Evolutionary conservation across 1,140 invertebrate species (phyloP).

Genomic region (Apis florea): DNA sequence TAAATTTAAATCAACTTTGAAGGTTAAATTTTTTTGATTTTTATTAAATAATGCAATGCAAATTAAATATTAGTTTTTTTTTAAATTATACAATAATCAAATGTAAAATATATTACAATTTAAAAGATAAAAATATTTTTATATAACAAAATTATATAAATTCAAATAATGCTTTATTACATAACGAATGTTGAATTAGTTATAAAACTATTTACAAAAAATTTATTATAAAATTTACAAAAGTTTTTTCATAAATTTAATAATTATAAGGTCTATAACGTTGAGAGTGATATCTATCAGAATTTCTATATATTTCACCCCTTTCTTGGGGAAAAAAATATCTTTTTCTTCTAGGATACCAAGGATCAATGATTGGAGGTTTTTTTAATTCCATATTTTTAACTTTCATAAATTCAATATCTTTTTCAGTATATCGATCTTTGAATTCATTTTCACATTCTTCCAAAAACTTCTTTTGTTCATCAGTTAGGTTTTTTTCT

Average conservation of each 20-base stretch:
- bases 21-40: too few relatives aligned
- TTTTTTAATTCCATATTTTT: conserved; percentile 68
- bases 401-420: conserved; percentile 78
- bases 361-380: conserved; percentile 81
- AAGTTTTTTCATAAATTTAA: background rate
- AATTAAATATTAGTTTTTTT: background rate
- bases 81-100: background rate
- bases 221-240: background rate
- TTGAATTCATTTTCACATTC: conserved; percentile 81
- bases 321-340: background rate
- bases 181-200: background rate
- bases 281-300: background rate
- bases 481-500: conserved; percentile 46
- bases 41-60: background rate
- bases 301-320: background rate
- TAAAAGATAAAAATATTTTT: background rate
- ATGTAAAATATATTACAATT: background rate
- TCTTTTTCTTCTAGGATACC: conserved; percentile 70
- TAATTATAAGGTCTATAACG: background rate
- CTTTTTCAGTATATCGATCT: conserved; percentile 80
- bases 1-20: too few relatives aligned
- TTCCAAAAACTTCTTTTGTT: conserved; percentile 76
- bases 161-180: background rate
- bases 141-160: too few relatives aligned
- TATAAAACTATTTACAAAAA: background rate